Percentiles rank a stretch among this genome's conserved stretches.
These are phyloP conservation scores for Ibycter americanus DNA, from an alignment of 2,797 vertebrate genomes.

Conservation along the genomic window DNA sequence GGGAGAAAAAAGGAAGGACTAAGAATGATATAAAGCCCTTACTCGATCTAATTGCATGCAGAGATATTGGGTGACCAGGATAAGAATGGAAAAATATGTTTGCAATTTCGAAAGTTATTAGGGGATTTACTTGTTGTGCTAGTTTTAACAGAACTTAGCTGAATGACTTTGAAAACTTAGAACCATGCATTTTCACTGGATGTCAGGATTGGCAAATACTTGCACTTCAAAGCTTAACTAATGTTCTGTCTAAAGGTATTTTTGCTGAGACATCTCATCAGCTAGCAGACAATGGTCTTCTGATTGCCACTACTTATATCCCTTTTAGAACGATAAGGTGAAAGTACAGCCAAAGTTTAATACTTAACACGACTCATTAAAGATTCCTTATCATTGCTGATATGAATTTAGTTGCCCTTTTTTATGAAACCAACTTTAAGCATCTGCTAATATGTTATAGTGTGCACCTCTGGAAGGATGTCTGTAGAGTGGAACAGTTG, in stretches of 20 bases:
- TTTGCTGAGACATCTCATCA: not conserved
- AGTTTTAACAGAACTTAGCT: not conserved
- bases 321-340: not conserved
- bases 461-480: not conserved
- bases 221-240: not conserved
- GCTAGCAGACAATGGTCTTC: not conserved
- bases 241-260: not conserved
- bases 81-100: not conserved
- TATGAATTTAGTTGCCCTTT: not conserved
- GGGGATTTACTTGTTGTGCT: not conserved
- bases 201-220: not conserved
- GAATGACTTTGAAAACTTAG: not conserved
- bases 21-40: not conserved
- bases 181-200: not conserved
- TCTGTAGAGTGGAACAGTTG: not conserved
- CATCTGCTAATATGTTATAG: not conserved
- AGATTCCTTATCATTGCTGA: not conserved
- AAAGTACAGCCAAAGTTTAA: not conserved
- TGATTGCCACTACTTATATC: not conserved
- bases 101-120: not conserved
- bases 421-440: not conserved
- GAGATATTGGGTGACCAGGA: not conserved
- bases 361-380: not conserved
- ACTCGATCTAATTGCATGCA: not conserved
- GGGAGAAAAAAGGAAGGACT: not conserved